Evolutionary conservation across 2,113 vertebrate species (phyloP).

Genomic region (Apodemus sylvaticus): DNA sequence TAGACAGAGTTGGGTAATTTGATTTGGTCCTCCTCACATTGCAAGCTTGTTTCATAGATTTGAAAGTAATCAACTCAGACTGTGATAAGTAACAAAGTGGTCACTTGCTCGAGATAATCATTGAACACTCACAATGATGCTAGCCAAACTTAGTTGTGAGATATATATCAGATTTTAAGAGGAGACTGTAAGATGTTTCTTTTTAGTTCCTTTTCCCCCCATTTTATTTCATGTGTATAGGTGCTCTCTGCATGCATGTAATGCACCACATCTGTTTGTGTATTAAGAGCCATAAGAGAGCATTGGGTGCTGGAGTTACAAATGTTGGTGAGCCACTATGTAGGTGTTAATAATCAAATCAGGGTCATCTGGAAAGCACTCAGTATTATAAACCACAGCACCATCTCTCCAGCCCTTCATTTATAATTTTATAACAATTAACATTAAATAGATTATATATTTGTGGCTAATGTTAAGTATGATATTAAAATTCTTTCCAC

Average conservation of each 20-base stretch:
- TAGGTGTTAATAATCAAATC: neutral
- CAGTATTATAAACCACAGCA: neutral
- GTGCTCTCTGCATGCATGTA: too few species aligned
- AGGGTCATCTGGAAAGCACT: neutral
- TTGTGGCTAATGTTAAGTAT: neutral
- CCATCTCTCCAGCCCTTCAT: neutral
- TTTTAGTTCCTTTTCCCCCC: neutral
- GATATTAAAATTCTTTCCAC: neutral
- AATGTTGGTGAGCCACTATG: neutral
- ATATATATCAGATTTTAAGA: neutral
- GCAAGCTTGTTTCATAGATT: neutral
- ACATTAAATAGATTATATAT: neutral
- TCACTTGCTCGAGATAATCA: neutral
- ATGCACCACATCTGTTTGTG: neutral
- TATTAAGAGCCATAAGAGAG: neutral
- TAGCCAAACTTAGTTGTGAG: neutral
- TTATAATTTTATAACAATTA: neutral
- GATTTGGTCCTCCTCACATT: neutral
- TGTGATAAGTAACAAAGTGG: neutral
- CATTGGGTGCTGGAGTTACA: neutral
- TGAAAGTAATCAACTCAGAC: slow-evolving; percentile 1
- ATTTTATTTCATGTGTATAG: neutral
- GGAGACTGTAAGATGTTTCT: neutral
- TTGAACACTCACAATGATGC: neutral
- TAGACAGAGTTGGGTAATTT: neutral